These are phyloP conservation scores for Amblyraja radiata DNA, from an alignment of 2,797 vertebrate genomes.

Conservation along the genomic window DNA sequence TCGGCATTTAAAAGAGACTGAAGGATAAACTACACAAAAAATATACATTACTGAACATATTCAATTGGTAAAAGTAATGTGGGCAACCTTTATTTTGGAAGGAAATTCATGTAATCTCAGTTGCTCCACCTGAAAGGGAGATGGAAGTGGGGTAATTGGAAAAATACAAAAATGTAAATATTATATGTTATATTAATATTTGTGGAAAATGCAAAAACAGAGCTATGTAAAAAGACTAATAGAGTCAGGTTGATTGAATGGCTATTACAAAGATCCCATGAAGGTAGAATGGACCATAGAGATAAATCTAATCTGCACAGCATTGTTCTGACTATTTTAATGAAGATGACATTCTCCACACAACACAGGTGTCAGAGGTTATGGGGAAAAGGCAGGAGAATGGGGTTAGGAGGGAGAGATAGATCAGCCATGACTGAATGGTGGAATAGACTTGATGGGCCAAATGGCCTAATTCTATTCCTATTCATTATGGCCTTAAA, in stretches of 20 bases:
- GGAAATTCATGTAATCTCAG: background rate
- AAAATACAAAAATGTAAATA: background rate
- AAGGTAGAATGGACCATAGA: background rate
- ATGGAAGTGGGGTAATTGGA: background rate
- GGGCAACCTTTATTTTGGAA: background rate
- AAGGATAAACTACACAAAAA: background rate
- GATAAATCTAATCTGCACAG: background rate
- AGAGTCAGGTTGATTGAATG: background rate
- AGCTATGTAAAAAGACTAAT: background rate
- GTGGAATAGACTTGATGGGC: too few relatives aligned
- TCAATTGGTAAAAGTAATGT: background rate
- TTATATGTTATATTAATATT: too few relatives aligned
- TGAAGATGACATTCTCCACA: background rate
- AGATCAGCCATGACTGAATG: too few relatives aligned
- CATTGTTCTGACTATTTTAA: background rate
- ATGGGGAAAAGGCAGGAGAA: too few relatives aligned
- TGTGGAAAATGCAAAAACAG: background rate
- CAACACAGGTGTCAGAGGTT: background rate
- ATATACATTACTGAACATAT: background rate
- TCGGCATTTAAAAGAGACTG: background rate
- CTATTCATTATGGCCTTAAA: too few relatives aligned
- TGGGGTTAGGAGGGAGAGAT: too few relatives aligned
- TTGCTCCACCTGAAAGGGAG: background rate
- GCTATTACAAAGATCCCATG: background rate
- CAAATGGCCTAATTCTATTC: too few relatives aligned